Base-by-base conservation (phyloP, 2,888 invertebrate species). In the Branchipolynoe longqiensis region DNA sequence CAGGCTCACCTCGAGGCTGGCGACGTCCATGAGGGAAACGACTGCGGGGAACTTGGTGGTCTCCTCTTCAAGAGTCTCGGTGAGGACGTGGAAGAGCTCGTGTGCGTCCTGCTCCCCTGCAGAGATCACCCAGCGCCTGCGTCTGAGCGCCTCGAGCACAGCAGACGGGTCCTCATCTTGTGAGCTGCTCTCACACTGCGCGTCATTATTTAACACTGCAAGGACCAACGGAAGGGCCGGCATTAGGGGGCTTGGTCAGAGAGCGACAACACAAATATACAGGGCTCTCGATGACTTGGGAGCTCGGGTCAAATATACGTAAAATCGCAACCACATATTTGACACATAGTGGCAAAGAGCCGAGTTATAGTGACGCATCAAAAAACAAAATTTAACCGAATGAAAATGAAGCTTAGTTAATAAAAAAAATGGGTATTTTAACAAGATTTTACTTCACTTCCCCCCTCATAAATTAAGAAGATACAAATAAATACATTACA, bases 21-120 rank as follows among this genome's bases (percentile, higher is more conserved):
- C 85, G 33, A 92, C 88, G 87, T 94, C 94, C 89, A 93, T 91
- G 40, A 93, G 89, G 12, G 94, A 92, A 54, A 92, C 85, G 64
- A 92, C 91, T 62, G 90, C 88, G 22, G 91, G 92, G 83, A 90
- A 91, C 48, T 90, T 86, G 25, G 91, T 91, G 56, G 94, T 90
- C 94, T 99, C 98, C 92, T 98, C 97, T 92, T 98, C 98, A 81
- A 98, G 94, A 22, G 98, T 97, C n/a, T 97, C 96, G 12, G 98
- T 95, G 90, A 99, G 94, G 12, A 98, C 96, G 93, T 98, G 97
- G 90, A 98, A 96, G 83, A 99, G 94, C 94, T 99, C 98, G 93
- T 98, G 98, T 0, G 98, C 97, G 94, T 99, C 99, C 94, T 94
- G 94, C 94, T 98, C 97, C 89, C 97, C 97, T 33, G 96, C 95